phyloP scores from a whole-genome alignment of 2,797 vertebrate species.

The Agapornis canus region DNA sequence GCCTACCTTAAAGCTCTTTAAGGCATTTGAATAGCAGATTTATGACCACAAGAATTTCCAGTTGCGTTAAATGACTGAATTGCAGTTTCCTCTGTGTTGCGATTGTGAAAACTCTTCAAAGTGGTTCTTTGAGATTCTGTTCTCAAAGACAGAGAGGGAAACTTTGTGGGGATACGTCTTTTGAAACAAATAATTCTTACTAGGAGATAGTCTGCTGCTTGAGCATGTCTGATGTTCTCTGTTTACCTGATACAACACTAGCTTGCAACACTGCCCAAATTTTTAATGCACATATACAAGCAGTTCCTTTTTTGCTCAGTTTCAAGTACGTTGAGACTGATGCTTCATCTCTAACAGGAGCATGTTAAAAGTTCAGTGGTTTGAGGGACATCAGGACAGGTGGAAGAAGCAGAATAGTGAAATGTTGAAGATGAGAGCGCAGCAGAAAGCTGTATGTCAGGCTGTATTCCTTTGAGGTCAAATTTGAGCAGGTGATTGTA shows the following conservation, averaged over 20 bases:
- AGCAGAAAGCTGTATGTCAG: neutral
- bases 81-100: neutral
- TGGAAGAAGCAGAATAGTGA: neutral
- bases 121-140: neutral
- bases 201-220: neutral
- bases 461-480: neutral
- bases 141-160: neutral
- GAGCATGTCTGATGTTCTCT: neutral
- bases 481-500: neutral
- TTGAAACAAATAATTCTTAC: neutral
- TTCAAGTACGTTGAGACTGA: neutral
- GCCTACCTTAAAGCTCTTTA: neutral
- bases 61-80: neutral
- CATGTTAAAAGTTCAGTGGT: neutral
- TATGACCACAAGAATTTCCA: neutral
- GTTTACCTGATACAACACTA: neutral
- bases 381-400: neutral
- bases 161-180: neutral
- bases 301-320: neutral
- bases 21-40: neutral
- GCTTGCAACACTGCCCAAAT: neutral
- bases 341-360: neutral
- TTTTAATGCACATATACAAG: neutral
- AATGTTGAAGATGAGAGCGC: neutral
- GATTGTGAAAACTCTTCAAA: neutral